Conservation (phyloP, 2,888 invertebrate genomes). For the Pseudoips prasinana region DNA sequence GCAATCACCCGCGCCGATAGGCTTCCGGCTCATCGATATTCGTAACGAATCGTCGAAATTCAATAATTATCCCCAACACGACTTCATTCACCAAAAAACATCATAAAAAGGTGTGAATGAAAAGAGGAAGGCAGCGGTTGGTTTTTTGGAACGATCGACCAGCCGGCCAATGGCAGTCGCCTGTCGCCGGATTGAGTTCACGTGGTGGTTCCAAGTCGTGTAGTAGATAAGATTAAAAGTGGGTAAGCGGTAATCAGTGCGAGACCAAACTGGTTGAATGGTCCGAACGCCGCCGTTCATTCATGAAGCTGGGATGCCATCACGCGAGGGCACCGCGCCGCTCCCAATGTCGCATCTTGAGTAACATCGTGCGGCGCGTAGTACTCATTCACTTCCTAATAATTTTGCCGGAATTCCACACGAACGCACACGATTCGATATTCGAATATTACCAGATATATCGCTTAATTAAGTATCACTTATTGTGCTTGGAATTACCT, state of each 20-base stretch:
- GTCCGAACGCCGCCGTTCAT: constrained; percentile 60
- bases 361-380: too few species aligned
- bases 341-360: constrained; percentile 5
- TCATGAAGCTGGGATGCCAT: constrained; percentile 73
- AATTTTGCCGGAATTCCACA: too few species aligned
- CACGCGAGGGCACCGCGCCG: constrained; percentile 48
- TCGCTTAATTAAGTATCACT: too few species aligned
- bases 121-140: constrained; percentile 68
- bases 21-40: constrained; percentile 81
- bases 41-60: constrained; percentile 81
- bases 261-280: constrained; percentile 78
- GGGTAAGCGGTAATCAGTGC: constrained; percentile 74
- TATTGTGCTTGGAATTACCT: too few species aligned
- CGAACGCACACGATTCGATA: too few species aligned
- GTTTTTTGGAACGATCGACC: constrained; percentile 59
- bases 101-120: constrained; percentile 80
- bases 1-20: constrained; percentile 71
- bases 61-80: constrained; percentile 81
- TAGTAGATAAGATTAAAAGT: constrained; percentile 77
- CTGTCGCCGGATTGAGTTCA: constrained; percentile 45
- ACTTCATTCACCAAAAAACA: constrained; percentile 79
- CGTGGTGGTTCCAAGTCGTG: constrained; percentile 55
- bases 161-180: constrained; percentile 41
- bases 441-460: too few species aligned
- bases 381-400: too few species aligned